Percentiles rank a stretch among this genome's conserved stretches.
These are phyloP conservation scores for Sepiola atlantica DNA, from an alignment of 2,888 invertebrate species.

Conservation along the genomic window DNA sequence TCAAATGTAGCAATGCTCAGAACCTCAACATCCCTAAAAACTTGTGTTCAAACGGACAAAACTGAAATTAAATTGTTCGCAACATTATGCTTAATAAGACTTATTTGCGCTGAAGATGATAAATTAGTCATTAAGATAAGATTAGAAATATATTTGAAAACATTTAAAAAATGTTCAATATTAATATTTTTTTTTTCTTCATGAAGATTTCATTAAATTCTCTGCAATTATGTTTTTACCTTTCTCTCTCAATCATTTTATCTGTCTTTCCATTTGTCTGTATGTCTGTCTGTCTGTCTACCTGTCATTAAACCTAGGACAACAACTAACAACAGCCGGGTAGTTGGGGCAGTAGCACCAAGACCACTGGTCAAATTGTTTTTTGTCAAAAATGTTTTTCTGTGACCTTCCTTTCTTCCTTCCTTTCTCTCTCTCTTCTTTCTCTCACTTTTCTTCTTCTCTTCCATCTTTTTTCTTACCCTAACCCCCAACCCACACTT, in stretches of 20 bases:
- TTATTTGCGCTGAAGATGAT: no score
- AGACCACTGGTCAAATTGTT: background rate
- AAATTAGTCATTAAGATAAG: no score
- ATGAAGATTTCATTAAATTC: background rate
- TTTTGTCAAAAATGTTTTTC: background rate
- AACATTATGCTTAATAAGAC: no score
- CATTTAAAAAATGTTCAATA: no score
- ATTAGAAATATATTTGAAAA: no score
- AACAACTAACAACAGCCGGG: constrained; percentile 32
- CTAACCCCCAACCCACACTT: constrained; percentile 34
- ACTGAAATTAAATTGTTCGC: no score
- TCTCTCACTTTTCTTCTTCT: constrained; percentile 10
- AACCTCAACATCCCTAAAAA: no score
- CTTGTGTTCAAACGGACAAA: no score
- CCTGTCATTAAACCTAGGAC: background rate
- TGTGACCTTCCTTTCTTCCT: background rate
- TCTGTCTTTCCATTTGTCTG: background rate
- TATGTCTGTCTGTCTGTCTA: background rate
- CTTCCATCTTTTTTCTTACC: constrained; percentile 33
- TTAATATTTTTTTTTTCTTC: background rate
- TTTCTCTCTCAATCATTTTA: background rate
- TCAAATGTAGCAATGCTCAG: no score
- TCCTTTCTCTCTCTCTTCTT: background rate
- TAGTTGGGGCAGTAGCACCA: background rate
- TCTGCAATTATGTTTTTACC: background rate